phyloP scores from a whole-genome alignment of 2,113 vertebrate species.

The Brachypteracias leptosomus region DNA sequence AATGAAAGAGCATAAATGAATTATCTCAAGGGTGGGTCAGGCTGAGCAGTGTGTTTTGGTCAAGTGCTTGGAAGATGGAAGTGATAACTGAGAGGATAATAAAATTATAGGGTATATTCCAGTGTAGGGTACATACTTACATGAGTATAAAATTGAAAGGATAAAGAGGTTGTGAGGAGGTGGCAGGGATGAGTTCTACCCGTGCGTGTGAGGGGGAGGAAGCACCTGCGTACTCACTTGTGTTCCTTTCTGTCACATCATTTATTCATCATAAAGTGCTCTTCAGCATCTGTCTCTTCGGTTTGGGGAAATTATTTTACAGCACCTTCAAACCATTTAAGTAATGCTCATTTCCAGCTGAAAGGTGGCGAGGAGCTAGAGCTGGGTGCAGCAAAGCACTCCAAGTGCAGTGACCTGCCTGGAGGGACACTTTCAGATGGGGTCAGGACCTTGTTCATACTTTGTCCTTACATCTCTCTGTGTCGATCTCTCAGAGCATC shows the following conservation, averaged over 20 bases:
- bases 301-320: background rate
- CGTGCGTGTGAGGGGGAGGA: rapidly evolving
- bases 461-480: background rate
- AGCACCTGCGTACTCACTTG: rapidly evolving
- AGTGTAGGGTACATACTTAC: background rate
- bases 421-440: rapidly evolving
- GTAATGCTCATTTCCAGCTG: background rate
- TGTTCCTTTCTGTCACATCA: slow-evolving; percentile 21
- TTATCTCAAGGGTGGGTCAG: background rate
- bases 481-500: background rate
- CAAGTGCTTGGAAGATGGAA: background rate
- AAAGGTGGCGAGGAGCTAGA: background rate
- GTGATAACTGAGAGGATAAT: background rate
- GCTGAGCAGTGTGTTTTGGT: background rate
- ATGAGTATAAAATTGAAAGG: background rate
- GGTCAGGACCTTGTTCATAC: background rate
- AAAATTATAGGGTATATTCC: background rate
- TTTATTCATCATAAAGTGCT: slow-evolving; percentile 36
- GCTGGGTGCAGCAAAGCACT: background rate
- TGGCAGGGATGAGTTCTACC: background rate
- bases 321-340: background rate
- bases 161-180: background rate
- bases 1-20: background rate
- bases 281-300: background rate
- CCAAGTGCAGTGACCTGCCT: background rate